These are phyloP conservation scores for Eurytoma adleriae DNA, from an alignment of 2,888 invertebrate genomes.

Conservation along the genomic window DNA sequence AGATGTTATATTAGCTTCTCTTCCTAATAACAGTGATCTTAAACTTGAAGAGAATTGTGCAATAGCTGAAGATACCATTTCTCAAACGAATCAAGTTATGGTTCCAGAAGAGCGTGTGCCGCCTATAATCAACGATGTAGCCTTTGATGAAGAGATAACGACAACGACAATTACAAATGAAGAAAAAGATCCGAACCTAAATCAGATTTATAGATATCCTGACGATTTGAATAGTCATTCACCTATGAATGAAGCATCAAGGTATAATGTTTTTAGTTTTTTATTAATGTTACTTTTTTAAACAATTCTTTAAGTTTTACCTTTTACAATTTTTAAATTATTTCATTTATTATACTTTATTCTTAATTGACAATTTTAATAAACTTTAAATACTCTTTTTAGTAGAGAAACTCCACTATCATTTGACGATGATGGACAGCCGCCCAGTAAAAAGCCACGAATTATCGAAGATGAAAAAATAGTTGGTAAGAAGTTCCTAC, in stretches of 20 bases:
- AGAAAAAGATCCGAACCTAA: slow-evolving; percentile 6
- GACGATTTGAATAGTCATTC: slow-evolving; percentile 5
- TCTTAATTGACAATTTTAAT: background rate
- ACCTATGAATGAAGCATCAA: background rate
- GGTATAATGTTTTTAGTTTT: too few relatives aligned
- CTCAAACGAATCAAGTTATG: slow-evolving; percentile 3
- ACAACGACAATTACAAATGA: slow-evolving; percentile 18
- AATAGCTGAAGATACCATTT: slow-evolving; percentile 19
- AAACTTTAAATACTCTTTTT: background rate
- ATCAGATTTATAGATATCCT: slow-evolving; percentile 15
- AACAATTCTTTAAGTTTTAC: too few relatives aligned
- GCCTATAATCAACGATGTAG: slow-evolving; percentile 28
- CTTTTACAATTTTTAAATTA: too few relatives aligned
- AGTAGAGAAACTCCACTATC: background rate
- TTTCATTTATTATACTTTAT: too few relatives aligned
- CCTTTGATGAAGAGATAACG: slow-evolving; percentile 44
- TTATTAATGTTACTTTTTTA: too few relatives aligned
- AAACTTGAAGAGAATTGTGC: slow-evolving; percentile 28
- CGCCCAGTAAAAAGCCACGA: slow-evolving; percentile 45
- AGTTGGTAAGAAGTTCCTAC: slow-evolving; percentile 33
- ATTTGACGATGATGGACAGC: slow-evolving; percentile 35
- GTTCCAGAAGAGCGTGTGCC: slow-evolving; percentile 22
- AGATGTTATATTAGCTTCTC: slow-evolving; percentile 32
- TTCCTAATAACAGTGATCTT: slow-evolving; percentile 20
- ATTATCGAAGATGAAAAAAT: slow-evolving; percentile 50